These are phyloP conservation scores for Lepisosteus osseus DNA, from an alignment of 2,113 vertebrate species.

Conservation along the genomic window DNA sequence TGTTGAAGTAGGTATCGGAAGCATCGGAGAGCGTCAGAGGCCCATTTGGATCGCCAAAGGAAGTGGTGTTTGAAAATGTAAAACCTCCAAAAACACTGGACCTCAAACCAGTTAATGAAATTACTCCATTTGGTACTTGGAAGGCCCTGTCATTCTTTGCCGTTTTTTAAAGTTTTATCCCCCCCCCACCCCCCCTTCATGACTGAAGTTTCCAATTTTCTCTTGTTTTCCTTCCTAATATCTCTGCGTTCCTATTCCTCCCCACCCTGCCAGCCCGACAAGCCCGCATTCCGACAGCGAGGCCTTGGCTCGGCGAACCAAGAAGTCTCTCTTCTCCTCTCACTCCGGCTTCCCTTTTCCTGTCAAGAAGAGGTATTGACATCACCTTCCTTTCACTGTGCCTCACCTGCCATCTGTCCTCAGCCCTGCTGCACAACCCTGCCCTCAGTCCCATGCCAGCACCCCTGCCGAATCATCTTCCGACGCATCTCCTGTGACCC, in stretches of 20 bases:
- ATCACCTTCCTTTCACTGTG: not conserved
- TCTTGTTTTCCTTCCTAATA: not conserved
- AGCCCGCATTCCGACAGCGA: slow-evolving; percentile 35
- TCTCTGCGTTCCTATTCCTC: not conserved
- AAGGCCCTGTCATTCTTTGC: no score
- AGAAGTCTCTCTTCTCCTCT: slow-evolving; percentile 36
- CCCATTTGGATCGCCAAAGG: no score
- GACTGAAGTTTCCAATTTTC: slow-evolving; percentile 22
- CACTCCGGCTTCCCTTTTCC: slow-evolving; percentile 35
- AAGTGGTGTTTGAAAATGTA: no score
- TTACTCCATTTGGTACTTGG: no score
- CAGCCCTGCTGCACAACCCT: not conserved
- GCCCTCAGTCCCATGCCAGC: not conserved
- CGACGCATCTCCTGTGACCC: not conserved
- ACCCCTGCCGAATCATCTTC: not conserved
- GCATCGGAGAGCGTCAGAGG: no score
- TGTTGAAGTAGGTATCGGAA: no score
- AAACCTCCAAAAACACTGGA: no score
- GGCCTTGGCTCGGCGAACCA: slow-evolving; percentile 25
- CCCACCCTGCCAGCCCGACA: slow-evolving; percentile 16
- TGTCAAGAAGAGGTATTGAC: slow-evolving; percentile 32
- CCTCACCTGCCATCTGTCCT: not conserved
- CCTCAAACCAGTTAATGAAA: no score
- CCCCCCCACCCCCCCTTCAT: not conserved
- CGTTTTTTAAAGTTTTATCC: not conserved